These are phyloP conservation scores for Gambelia wislizenii DNA, from an alignment of 2,797 vertebrate species.

Conservation along the genomic window DNA sequence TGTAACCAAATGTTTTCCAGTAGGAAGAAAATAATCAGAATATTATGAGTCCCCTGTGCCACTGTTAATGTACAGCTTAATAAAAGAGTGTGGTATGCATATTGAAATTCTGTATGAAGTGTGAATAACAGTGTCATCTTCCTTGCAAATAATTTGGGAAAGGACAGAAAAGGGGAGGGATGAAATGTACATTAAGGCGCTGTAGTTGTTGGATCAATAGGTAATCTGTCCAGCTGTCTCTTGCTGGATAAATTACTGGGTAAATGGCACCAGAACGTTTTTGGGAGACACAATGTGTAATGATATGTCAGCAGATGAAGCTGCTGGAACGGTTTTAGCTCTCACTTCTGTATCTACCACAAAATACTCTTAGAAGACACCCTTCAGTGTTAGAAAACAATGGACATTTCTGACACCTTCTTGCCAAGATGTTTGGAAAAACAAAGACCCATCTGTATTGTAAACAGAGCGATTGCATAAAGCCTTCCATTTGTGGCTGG, in stretches of 20 bases:
- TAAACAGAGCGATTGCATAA: neutral
- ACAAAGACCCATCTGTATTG: neutral
- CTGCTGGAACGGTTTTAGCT: constrained; percentile 32
- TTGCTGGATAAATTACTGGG: constrained; percentile 63
- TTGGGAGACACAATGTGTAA: constrained; percentile 27
- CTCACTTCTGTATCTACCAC: constrained; percentile 43
- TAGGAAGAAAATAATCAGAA: constrained; percentile 73
- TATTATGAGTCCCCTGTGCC: neutral
- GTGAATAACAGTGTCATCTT: constrained; percentile 66
- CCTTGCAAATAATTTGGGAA: constrained; percentile 23
- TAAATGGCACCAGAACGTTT: constrained; percentile 54
- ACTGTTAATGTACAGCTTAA: constrained; percentile 57
- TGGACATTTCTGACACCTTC: too few species aligned
- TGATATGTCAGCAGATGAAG: constrained; percentile 21
- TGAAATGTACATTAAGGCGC: constrained; percentile 60
- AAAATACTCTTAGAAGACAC: neutral
- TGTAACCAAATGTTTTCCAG: constrained; percentile 60
- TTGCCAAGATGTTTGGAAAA: neutral
- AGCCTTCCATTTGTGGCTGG: neutral
- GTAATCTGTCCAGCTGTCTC: constrained; percentile 67
- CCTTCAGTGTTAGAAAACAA: neutral
- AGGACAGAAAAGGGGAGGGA: constrained; percentile 17
- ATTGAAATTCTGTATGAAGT: constrained; percentile 62
- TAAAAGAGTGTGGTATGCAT: constrained; percentile 62
- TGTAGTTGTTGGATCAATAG: constrained; percentile 71